Evolutionary conservation across 2,113 vertebrate species (phyloP).

Genomic region (Sarotherodon lohbergeri): DNA sequence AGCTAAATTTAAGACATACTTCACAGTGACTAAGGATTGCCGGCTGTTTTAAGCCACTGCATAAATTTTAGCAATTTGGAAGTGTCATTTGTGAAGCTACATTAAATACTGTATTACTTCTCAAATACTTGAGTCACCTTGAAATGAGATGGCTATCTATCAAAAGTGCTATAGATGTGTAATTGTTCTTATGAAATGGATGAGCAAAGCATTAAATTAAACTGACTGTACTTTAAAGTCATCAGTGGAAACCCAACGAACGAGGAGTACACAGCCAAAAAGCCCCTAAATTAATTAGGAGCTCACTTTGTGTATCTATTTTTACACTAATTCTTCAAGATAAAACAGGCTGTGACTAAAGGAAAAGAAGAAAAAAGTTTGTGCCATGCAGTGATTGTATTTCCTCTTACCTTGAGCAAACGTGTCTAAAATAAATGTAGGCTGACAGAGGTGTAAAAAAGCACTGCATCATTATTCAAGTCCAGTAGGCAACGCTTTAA

Average conservation of each 20-base stretch:
- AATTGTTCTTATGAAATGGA: slow-evolving; percentile 17
- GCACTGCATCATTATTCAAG: not conserved
- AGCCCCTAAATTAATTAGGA: not conserved
- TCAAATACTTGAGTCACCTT: slow-evolving; percentile 22
- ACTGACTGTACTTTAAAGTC: slow-evolving; percentile 7
- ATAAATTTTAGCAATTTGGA: slow-evolving; percentile 5
- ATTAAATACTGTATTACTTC: not conserved
- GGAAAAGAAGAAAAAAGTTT: not conserved
- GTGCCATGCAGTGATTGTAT: not conserved
- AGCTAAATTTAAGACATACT: slow-evolving; percentile 16
- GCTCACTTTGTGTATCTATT: not conserved
- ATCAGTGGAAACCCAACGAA: not conserved
- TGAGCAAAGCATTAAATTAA: slow-evolving; percentile 11
- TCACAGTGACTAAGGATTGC: not conserved
- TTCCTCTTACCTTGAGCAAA: not conserved
- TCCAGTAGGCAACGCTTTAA: not conserved
- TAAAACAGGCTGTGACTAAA: not conserved
- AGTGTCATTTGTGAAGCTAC: slow-evolving; percentile 4
- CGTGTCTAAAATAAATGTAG: not conserved
- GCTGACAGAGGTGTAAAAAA: not conserved
- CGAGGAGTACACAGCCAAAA: not conserved
- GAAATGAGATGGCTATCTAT: not conserved
- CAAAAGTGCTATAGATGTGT: not conserved
- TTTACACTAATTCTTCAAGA: not conserved
- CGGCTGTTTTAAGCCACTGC: not conserved